Evolutionary conservation across 2,113 vertebrate genomes (phyloP).

Genomic region (Nanorana parkeri): DNA sequence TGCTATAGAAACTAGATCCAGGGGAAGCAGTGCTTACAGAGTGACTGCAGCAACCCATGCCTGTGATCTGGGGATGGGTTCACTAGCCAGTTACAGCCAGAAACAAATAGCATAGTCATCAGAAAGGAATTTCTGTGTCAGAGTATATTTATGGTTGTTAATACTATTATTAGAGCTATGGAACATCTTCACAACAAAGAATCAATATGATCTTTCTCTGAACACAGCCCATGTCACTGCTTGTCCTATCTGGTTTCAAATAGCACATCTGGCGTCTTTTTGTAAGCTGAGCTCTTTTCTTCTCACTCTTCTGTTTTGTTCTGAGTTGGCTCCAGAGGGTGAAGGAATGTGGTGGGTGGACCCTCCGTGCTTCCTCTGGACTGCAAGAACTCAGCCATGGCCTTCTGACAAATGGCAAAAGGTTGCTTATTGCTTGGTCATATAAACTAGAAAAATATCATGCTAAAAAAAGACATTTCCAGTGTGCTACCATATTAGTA

Average conservation of each 20-base stretch:
- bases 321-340: slow-evolving; percentile 36
- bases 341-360: slow-evolving; percentile 50
- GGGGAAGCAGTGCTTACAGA: too few species aligned
- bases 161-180: background rate
- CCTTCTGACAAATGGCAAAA: slow-evolving; percentile 31
- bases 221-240: slow-evolving; percentile 17
- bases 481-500: background rate
- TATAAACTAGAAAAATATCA: background rate
- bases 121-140: background rate
- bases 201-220: background rate
- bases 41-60: background rate
- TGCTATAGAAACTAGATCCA: slow-evolving; percentile 12
- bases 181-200: slow-evolving; percentile 14
- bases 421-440: background rate
- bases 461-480: background rate
- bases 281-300: slow-evolving; percentile 65
- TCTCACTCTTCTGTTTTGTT: slow-evolving; percentile 63
- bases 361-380: slow-evolving; percentile 29
- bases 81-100: background rate
- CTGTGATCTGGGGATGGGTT: background rate
- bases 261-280: slow-evolving; percentile 36
- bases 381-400: slow-evolving; percentile 14
- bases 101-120: background rate
- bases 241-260: slow-evolving; percentile 20
- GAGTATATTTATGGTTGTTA: background rate